These are phyloP conservation scores for Tetrax tetrax DNA, from an alignment of 2,113 vertebrate species.

Conservation along the genomic window DNA sequence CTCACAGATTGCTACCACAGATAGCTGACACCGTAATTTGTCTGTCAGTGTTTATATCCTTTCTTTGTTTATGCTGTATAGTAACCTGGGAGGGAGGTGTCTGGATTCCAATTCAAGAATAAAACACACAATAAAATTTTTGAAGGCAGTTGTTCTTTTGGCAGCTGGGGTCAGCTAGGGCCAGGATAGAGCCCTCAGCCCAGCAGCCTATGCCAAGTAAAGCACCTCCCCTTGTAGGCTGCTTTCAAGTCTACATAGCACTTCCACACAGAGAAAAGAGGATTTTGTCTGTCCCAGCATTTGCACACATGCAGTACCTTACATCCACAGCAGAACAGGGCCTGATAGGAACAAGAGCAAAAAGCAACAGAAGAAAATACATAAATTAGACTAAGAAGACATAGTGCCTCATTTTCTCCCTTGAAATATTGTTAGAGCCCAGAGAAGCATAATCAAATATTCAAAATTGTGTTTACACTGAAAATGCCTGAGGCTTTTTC, in stretches of 20 bases:
- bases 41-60: neutral
- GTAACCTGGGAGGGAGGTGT: neutral
- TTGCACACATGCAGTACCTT: neutral
- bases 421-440: conserved; percentile 44
- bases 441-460: conserved; percentile 64
- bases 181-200: neutral
- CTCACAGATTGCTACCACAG: neutral
- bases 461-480: conserved; percentile 67
- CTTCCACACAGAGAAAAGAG: neutral
- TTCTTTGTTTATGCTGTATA: neutral
- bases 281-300: neutral
- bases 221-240: neutral
- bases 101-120: neutral
- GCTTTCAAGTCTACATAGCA: neutral
- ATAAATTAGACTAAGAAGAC: conserved; percentile 36
- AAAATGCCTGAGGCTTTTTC: conserved; percentile 56
- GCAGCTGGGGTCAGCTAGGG: neutral
- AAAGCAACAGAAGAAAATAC: neutral
- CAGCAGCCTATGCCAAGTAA: neutral
- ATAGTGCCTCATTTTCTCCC: conserved; percentile 45
- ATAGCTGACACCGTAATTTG: neutral
- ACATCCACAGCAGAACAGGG: neutral
- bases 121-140: neutral
- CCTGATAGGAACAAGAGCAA: neutral
- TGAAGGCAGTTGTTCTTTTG: neutral